A percentile compares a stretch with the other conserved stretches of the same genome.
These are phyloP conservation scores for Glaucopsyche alexis DNA, from an alignment of 2,888 invertebrate species.

Conservation along the genomic window DNA sequence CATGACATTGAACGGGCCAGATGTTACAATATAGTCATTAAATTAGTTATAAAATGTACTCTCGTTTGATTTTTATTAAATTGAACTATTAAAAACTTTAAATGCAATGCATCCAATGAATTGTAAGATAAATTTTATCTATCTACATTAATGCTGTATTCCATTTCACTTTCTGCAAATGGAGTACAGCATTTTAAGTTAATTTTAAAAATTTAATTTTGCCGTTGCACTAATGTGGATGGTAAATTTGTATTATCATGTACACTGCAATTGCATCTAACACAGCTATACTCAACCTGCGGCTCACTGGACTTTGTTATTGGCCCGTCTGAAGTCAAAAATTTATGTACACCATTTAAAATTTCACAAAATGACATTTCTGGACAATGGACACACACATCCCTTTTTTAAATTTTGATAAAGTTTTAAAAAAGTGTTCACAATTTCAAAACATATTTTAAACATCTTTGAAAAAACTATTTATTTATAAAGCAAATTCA, in stretches of 20 bases:
- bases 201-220: slow-evolving; percentile 53
- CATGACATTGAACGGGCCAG: slow-evolving; percentile 60
- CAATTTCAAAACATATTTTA: too few relatives aligned
- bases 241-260: slow-evolving; percentile 26
- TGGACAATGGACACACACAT: too few relatives aligned
- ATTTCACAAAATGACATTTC: too few relatives aligned
- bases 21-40: slow-evolving; percentile 58
- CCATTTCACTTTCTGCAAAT: slow-evolving; percentile 46
- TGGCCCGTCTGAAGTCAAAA: too few relatives aligned
- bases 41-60: slow-evolving; percentile 59
- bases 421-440: too few relatives aligned
- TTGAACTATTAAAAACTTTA: slow-evolving; percentile 73
- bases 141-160: slow-evolving; percentile 66
- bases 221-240: slow-evolving; percentile 40
- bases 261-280: slow-evolving; percentile 28
- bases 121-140: slow-evolving; percentile 78
- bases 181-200: slow-evolving; percentile 48
- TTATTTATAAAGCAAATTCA: too few relatives aligned
- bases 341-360: too few relatives aligned
- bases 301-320: too few relatives aligned
- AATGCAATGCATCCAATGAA: slow-evolving; percentile 78
- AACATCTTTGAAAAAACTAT: too few relatives aligned
- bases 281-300: too few relatives aligned
- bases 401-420: too few relatives aligned
- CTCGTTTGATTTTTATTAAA: slow-evolving; percentile 78